Base-by-base conservation (phyloP, 2,113 vertebrate species). In the Platycercus adscitus region DNA sequence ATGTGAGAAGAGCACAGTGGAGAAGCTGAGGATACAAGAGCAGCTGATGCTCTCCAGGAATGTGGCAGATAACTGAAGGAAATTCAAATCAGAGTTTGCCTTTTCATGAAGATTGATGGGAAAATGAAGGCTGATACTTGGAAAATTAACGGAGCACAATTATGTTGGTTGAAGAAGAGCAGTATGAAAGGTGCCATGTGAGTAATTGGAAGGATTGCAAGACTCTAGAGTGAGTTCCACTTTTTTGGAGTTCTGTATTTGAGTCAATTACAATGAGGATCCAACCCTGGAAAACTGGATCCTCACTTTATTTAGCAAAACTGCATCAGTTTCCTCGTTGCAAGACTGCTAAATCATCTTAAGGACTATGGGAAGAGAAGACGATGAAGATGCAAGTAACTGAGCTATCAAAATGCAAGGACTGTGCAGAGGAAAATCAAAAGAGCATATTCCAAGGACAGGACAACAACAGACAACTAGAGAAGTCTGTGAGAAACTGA, bases 261-360 rank as follows among this genome's bases (percentile, higher is more conserved):
- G 20, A 73, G 53, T 56, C 7, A 50, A 39, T 20, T 53, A 19
- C 28, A 37, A 2, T 11, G 29, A 10, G 41, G 10, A 31, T 76
- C 17, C 73, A 75, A 7, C 5, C n/a, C 31, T 6, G 10, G 29
- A 49, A 81, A 89, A 61, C 9, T 7, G 7, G 18, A 28, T 68
- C 44, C 37, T 76, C 41, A 21, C 23, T 37, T 28, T 4, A 60
- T 56, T 47, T 4, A 44, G 14, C 29, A 52, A 47, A 73, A 14
- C 5, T 33, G 26, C 14, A 21, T 5, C 3, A 44, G 20, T 9
- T 64, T 29, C 3, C 17, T 68, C 14, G 6, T 14, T 58, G 13
- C 12, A 44, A n/a, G 37, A 6, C 8, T 2, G 26, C 14, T 58
- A 41, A 37, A 56, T 47, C 0, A 0, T 44, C 16, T 5, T 53